A percentile compares a stretch with the other conserved stretches of the same genome.
Conservation (phyloP, 1,140 invertebrate genomes). For the Drosophila parvula region DNA sequence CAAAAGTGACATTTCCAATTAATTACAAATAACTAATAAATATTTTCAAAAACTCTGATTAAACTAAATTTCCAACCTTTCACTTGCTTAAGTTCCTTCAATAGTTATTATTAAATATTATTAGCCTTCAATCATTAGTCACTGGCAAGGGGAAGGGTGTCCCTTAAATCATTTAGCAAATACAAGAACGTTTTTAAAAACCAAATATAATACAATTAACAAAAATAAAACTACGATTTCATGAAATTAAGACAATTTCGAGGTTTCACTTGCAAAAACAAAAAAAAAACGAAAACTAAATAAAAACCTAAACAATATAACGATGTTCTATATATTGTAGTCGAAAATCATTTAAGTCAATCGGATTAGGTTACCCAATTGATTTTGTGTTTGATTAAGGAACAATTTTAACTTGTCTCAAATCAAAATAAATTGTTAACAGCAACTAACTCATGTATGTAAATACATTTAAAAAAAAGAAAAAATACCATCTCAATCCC, state of each 20-base stretch:
- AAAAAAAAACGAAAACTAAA: constrained; percentile 10
- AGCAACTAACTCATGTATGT: constrained; percentile 76
- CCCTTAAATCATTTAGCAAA: constrained; percentile 47
- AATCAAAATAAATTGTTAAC: constrained; percentile 68
- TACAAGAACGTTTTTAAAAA: constrained; percentile 16
- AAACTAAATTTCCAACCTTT: not conserved
- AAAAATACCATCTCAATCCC: constrained; percentile 30
- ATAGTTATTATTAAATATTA: constrained; percentile 4
- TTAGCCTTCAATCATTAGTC: not conserved
- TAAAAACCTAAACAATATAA: constrained; percentile 34
- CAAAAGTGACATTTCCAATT: not conserved
- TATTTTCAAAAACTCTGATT: not conserved
- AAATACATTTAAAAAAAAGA: constrained; percentile 36
- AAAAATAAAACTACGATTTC: constrained; percentile 66
- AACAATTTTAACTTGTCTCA: constrained; percentile 49
- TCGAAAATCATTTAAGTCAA: constrained; percentile 45
- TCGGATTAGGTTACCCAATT: constrained; percentile 33
- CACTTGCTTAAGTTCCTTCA: not conserved
- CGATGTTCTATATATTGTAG: constrained; percentile 50
- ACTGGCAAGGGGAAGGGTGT: constrained; percentile 1
- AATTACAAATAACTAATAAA: constrained; percentile 1
- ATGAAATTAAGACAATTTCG: constrained; percentile 80
- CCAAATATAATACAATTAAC: constrained; percentile 34
- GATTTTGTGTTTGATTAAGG: constrained; percentile 15
- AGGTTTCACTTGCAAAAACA: constrained; percentile 75